Conservation (phyloP, 2,113 vertebrate species). For the Etheostoma cragini region DNA sequence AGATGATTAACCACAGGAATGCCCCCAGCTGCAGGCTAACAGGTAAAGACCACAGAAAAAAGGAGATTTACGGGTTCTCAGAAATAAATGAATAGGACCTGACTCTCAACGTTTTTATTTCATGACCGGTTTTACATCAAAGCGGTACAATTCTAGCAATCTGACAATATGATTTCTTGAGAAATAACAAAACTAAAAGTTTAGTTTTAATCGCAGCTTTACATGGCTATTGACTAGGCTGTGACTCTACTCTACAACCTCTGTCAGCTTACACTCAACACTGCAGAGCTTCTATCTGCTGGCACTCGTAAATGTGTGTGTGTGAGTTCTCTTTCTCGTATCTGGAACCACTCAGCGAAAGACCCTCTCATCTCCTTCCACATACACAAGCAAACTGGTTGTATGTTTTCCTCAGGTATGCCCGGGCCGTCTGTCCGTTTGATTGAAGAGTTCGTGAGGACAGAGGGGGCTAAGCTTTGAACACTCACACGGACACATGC, state of each 20-base stretch:
- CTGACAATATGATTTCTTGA: background rate
- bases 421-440: constrained; percentile 1
- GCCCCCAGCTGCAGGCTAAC: constrained; percentile 35
- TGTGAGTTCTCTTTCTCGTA: constrained; percentile 15
- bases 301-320: constrained; percentile 13
- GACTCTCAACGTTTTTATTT: background rate
- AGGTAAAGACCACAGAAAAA: constrained; percentile 20
- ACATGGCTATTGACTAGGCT: background rate
- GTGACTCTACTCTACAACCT: background rate
- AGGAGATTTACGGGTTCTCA: constrained; percentile 12
- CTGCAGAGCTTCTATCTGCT: background rate
- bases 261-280: constrained; percentile 28
- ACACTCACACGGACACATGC: constrained; percentile 24
- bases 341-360: constrained; percentile 64
- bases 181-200: background rate
- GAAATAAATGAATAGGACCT: background rate
- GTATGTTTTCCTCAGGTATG: constrained; percentile 56
- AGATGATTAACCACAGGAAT: constrained; percentile 76
- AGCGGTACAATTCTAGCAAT: background rate
- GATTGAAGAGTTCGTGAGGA: constrained; percentile 50
- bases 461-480: constrained; percentile 19
- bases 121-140: constrained; percentile 20
- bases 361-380: constrained; percentile 53
- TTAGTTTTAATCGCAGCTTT: background rate
- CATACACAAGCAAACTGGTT: constrained; percentile 14